These are phyloP conservation scores for Kuschelorhynchus macadamiae DNA, from an alignment of 2,888 invertebrate species.

Conservation along the genomic window DNA sequence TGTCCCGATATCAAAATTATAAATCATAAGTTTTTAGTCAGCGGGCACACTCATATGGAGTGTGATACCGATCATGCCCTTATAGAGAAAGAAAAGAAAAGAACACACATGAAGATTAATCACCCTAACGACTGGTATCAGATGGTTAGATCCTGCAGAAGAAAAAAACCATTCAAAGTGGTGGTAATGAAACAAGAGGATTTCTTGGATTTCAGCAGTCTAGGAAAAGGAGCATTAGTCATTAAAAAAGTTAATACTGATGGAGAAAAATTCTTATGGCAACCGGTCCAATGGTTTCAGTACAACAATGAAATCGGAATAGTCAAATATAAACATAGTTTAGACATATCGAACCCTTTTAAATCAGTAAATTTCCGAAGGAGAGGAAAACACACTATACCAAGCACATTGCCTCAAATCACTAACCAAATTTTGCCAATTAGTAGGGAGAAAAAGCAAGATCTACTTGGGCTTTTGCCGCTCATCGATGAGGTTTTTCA, in stretches of 20 bases:
- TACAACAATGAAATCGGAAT: slow-evolving; percentile 18
- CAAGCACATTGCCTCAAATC: slow-evolving; percentile 12
- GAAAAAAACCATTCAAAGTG: slow-evolving; percentile 18
- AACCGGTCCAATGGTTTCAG: slow-evolving; percentile 21
- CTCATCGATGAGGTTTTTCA: slow-evolving; percentile 21
- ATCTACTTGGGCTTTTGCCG: slow-evolving; percentile 10
- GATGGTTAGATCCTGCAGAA: slow-evolving; percentile 18
- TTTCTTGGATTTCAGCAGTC: slow-evolving; percentile 16
- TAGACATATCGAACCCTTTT: neutral
- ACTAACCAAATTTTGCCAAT: slow-evolving; percentile 8
- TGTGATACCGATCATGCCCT: slow-evolving; percentile 51
- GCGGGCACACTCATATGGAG: slow-evolving; percentile 53
- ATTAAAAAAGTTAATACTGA: slow-evolving; percentile 22
- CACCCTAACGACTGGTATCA: slow-evolving; percentile 24
- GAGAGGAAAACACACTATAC: slow-evolving; percentile 11
- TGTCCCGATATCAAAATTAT: no score
- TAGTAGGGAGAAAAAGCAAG: slow-evolving; percentile 6
- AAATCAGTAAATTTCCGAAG: slow-evolving; percentile 18
- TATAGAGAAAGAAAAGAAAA: slow-evolving; percentile 43
- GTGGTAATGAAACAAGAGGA: slow-evolving; percentile 26
- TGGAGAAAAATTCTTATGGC: slow-evolving; percentile 26
- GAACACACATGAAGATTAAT: slow-evolving; percentile 9
- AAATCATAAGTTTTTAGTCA: no score
- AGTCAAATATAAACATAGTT: slow-evolving; percentile 15
- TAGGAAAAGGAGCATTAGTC: slow-evolving; percentile 11